phyloP scores from a whole-genome alignment of 2,113 vertebrate species.

The Crotalus viridis region DNA sequence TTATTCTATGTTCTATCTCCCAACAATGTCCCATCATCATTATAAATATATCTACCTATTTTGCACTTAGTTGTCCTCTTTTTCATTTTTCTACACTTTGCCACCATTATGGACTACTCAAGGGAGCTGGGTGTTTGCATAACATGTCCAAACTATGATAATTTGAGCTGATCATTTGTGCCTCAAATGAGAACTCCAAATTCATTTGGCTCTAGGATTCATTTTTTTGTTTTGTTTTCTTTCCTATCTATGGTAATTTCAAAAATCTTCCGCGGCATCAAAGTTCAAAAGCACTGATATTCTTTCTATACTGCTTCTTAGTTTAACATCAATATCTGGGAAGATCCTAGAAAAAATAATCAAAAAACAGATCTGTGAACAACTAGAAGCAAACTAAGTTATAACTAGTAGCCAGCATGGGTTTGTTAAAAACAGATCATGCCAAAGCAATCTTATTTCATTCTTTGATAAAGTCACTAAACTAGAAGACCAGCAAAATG shows the following conservation, averaged over 20 bases:
- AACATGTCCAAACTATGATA: neutral
- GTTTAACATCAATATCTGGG: too few species aligned
- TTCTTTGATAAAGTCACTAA: too few species aligned
- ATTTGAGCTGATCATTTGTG: neutral
- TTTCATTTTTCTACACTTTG: neutral
- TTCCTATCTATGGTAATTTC: neutral
- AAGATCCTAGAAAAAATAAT: too few species aligned
- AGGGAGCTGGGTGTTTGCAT: neutral
- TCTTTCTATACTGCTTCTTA: neutral
- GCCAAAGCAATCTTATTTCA: too few species aligned
- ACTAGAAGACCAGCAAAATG: too few species aligned
- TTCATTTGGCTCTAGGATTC: neutral
- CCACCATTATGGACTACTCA: neutral
- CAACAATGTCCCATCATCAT: neutral
- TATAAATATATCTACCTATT: neutral
- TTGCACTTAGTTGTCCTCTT: neutral
- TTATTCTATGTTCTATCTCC: neutral
- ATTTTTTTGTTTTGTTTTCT: too few species aligned
- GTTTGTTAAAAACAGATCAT: too few species aligned
- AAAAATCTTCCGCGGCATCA: neutral
- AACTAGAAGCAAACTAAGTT: too few species aligned
- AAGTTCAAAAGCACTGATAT: neutral
- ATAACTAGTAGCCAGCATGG: too few species aligned
- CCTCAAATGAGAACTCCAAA: neutral
- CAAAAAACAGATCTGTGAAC: too few species aligned